These are phyloP conservation scores for Reticulitermes speratus DNA, from an alignment of 1,140 invertebrate genomes.

Conservation along the genomic window DNA sequence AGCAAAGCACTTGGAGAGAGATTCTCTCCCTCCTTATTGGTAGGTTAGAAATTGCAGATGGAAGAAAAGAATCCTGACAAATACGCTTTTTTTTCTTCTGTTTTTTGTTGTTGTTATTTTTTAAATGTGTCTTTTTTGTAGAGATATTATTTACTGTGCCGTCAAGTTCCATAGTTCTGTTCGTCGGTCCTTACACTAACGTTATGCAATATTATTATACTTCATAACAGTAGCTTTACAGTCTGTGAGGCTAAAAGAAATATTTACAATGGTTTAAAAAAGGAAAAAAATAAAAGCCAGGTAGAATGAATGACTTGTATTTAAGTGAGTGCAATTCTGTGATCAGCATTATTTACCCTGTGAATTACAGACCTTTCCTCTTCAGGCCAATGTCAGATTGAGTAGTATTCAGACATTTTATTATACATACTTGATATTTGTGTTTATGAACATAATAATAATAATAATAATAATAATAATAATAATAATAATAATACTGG, in stretches of 20 bases:
- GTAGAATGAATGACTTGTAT: conserved; percentile 21
- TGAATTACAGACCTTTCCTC: not conserved
- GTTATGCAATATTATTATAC: conserved; percentile 20
- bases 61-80: not conserved
- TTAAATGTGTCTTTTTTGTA: conserved; percentile 3
- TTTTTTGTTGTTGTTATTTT: conserved; percentile 26
- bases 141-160: conserved; percentile 22
- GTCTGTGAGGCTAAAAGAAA: conserved; percentile 17
- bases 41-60: not conserved
- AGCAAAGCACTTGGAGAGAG: not conserved
- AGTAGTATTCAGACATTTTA: not conserved
- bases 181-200: conserved; percentile 4
- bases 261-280: conserved; percentile 32
- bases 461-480: no score
- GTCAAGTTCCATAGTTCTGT: conserved; percentile 19
- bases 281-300: conserved; percentile 27
- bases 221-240: conserved; percentile 28
- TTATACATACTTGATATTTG: no score
- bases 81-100: conserved; percentile 15
- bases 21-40: not conserved
- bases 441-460: no score
- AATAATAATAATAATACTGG: no score
- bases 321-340: conserved; percentile 13
- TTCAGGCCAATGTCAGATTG: not conserved
- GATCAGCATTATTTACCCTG: not conserved